Evolutionary conservation across 2,113 vertebrate genomes (phyloP).

Genomic region (Capricornis sumatraensis): DNA sequence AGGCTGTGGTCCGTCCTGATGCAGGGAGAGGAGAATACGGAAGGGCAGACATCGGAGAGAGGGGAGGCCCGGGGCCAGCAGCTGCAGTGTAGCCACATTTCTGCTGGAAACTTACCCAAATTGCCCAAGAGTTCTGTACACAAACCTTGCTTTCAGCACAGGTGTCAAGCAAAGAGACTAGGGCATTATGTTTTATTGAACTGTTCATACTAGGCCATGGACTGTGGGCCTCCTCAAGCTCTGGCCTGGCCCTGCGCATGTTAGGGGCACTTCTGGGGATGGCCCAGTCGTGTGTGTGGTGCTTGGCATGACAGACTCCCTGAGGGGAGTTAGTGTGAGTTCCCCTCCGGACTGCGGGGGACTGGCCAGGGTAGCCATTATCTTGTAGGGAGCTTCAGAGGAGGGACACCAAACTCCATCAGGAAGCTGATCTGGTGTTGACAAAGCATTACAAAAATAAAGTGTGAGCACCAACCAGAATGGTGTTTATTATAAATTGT

Average conservation of each 20-base stretch:
- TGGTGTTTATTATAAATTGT: neutral
- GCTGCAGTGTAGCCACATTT: fast-evolving
- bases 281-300: fast-evolving
- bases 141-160: too few species aligned
- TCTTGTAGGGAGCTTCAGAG: neutral
- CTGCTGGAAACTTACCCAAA: neutral
- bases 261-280: neutral
- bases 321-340: fast-evolving
- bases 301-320: fast-evolving
- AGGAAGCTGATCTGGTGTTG: too few species aligned
- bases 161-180: neutral
- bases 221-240: fast-evolving
- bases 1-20: fast-evolving
- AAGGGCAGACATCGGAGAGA: fast-evolving
- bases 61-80: fast-evolving
- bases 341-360: fast-evolving
- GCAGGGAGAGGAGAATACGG: neutral
- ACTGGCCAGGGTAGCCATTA: neutral
- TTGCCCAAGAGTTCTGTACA: neutral
- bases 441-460: neutral
- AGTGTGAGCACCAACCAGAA: neutral
- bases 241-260: fast-evolving
- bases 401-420: fast-evolving
- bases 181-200: fast-evolving
- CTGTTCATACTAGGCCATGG: fast-evolving